Base-by-base conservation (phyloP, 2,888 invertebrate species). In the Chymomyza caudatula region DNA sequence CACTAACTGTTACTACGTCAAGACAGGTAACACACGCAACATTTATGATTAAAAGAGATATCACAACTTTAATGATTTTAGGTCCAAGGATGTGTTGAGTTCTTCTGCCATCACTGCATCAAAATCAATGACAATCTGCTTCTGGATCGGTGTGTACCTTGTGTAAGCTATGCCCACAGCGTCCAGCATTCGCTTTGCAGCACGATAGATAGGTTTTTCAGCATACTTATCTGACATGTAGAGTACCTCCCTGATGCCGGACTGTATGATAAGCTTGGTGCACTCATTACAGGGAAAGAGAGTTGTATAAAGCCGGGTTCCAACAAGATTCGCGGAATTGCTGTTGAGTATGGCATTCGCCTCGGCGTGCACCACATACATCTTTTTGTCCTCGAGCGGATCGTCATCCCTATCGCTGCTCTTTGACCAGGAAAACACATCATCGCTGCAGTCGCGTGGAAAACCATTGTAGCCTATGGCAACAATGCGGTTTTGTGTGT, bases 241-340 rank as follows among this genome's bases (percentile, higher is more conserved):
- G 11, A 95, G 90, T 2, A 97, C 92, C 86, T 94, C 93, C 57
- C 90, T 93, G 37, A 98, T 96, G 0, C 98, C 96, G 0, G 97
- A 94, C 88, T 99, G 99, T 77, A 99, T 97, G 37, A 99, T 97
- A 37, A 98, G 92, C 90, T 99, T 99, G 0, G 98, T 96, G 91
- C 99, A 99, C 90, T 98, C 98, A 88, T 98, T 98, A 90, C 99
- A 99, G 0, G 99, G 99, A 89, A 98, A 99, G 17, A 98, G 90
- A 0, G 94, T 95, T 0, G 97, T 96, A 88, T 97, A 99, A 0
- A 99, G 93, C 0, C 93, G 93, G 86, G 97, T 97, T 72, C 94
- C 93, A 76, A 93, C 93, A 0, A 98, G 92, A 91, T 95, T 94
- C 0, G 93, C 92, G 0, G 93, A 92, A 88, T 97, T 97, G 89